Conservation (phyloP, 2,888 invertebrate species). For the Diabrotica balteata region DNA sequence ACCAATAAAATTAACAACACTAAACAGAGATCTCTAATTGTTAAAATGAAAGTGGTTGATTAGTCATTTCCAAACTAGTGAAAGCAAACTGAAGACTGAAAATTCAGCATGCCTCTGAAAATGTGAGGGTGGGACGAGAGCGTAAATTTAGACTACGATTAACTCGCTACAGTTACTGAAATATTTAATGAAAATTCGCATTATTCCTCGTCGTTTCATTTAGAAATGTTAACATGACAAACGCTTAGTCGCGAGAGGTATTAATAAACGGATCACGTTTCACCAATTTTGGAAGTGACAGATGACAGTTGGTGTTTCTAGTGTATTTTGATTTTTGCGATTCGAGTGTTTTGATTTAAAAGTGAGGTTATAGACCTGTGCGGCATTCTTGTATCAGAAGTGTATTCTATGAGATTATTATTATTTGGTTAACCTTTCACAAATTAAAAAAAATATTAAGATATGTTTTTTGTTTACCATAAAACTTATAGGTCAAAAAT, state of each 20-base stretch:
- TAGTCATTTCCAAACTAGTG: constrained; percentile 30
- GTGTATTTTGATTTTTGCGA: constrained; percentile 10
- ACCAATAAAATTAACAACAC: no score
- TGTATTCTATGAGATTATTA: constrained; percentile 1
- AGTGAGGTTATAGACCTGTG: constrained; percentile 16
- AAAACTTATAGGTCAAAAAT: no score
- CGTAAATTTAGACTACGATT: constrained; percentile 58
- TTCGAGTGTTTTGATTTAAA: constrained; percentile 9
- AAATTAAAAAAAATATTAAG: no score
- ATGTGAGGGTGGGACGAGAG: constrained; percentile 59
- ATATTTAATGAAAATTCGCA: constrained; percentile 57
- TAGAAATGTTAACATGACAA: constrained; percentile 46
- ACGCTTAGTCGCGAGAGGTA: constrained; percentile 31
- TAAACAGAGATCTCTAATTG: no score
- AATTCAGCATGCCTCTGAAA: constrained; percentile 43
- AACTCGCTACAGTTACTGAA: constrained; percentile 57
- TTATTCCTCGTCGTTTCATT: constrained; percentile 53
- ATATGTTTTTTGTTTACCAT: no score
- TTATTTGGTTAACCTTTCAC: not conserved
- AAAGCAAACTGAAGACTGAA: constrained; percentile 38
- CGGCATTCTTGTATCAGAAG: not conserved
- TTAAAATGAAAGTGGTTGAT: constrained; percentile 4
- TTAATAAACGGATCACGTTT: constrained; percentile 33
- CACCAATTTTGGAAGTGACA: constrained; percentile 20
- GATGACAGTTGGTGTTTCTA: constrained; percentile 27